Evolutionary conservation across 2,113 vertebrate species (phyloP).

Genomic region (Alligator mississippiensis): DNA sequence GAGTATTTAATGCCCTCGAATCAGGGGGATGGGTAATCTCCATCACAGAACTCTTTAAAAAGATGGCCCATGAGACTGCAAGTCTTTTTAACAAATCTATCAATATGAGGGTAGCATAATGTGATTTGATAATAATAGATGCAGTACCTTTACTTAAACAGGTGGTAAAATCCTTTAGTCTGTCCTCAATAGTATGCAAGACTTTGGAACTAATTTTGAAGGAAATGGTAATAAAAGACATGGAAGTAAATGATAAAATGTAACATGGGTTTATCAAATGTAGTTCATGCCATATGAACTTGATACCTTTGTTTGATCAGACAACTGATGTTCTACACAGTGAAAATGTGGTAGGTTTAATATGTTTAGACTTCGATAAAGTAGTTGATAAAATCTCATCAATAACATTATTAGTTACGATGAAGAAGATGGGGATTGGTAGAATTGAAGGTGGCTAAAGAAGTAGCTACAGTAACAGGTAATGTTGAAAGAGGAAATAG

Average conservation of each 20-base stretch:
- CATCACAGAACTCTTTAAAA: background rate
- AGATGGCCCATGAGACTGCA: background rate
- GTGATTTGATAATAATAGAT: slow-evolving; percentile 28
- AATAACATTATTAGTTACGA: too few relatives aligned
- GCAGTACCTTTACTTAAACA: background rate
- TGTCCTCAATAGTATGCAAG: slow-evolving; percentile 42
- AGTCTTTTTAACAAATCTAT: slow-evolving; percentile 35
- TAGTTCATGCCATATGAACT: slow-evolving; percentile 23
- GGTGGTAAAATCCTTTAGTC: background rate
- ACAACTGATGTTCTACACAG: slow-evolving; percentile 26
- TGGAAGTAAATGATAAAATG: slow-evolving; percentile 6
- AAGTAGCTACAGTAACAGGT: too few relatives aligned
- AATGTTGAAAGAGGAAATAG: background rate
- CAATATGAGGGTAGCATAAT: background rate
- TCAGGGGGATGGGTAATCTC: background rate
- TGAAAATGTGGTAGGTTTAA: background rate
- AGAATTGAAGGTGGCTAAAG: too few relatives aligned
- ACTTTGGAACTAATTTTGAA: slow-evolving; percentile 51
- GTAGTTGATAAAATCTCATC: background rate
- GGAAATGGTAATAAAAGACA: slow-evolving; percentile 42
- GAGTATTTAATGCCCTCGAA: background rate
- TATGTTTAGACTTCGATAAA: slow-evolving; percentile 13
- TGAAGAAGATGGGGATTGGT: too few relatives aligned
- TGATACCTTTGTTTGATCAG: background rate
- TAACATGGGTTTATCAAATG: slow-evolving; percentile 30